Percentiles rank a stretch among this genome's conserved stretches.
phyloP scores from a whole-genome alignment of 2,888 invertebrate genomes.

The Auanema freiburgensis region DNA sequence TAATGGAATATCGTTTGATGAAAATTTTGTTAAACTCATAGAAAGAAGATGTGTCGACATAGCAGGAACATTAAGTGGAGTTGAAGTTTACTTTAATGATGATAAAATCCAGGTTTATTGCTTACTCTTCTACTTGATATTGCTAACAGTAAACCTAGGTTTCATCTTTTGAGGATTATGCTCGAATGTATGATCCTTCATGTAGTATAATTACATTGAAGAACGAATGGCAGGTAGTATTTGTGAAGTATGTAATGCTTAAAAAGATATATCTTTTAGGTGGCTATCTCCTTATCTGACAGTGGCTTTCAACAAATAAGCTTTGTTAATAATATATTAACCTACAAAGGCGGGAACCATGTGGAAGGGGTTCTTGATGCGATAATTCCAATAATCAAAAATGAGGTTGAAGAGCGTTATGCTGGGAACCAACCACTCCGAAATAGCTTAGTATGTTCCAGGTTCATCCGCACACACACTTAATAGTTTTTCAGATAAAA shows the following conservation, averaged over 20 bases:
- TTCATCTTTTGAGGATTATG: too few species aligned
- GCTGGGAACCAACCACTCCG: conserved; percentile 70
- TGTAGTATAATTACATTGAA: background rate
- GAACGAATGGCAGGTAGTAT: background rate
- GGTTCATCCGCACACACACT: background rate
- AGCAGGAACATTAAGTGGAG: conserved; percentile 83
- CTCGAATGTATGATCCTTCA: too few species aligned
- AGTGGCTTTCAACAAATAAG: conserved; percentile 76
- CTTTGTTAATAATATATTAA: conserved; percentile 97
- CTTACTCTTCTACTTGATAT: too few species aligned
- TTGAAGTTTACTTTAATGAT: conserved; percentile 86
- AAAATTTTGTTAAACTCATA: conserved; percentile 78
- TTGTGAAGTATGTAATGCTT: background rate
- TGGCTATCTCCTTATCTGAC: background rate
- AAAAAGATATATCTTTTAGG: background rate
- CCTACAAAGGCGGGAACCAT: conserved; percentile 94
- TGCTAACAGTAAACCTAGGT: background rate
- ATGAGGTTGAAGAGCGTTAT: conserved; percentile 77
- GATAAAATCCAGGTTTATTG: conserved; percentile 18
- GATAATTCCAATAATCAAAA: conserved; percentile 82
- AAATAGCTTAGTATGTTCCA: background rate
- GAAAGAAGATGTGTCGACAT: conserved; percentile 86
- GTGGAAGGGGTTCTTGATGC: conserved; percentile 89
- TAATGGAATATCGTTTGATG: conserved; percentile 73
- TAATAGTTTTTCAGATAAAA: conserved; percentile 71